A percentile compares a stretch with the other conserved stretches of the same genome.
phyloP scores from a whole-genome alignment of 2,797 vertebrate species.

The Rhabdophis nuchalis region DNA sequence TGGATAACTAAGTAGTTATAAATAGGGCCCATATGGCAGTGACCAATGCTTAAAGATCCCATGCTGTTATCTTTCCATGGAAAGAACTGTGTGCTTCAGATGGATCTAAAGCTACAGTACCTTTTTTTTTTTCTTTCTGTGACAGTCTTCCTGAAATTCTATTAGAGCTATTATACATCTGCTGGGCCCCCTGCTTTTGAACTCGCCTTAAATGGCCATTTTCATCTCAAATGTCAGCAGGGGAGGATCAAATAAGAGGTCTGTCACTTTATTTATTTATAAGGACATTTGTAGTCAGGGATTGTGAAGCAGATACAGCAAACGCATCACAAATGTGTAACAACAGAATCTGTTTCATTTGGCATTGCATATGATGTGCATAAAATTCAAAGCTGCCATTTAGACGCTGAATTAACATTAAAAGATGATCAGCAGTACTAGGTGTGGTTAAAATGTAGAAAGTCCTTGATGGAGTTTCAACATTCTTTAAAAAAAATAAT shows the following conservation, averaged over 20 bases:
- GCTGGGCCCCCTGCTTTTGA: not conserved
- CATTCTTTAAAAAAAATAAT: not conserved
- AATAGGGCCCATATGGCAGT: not conserved
- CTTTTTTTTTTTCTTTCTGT: not conserved
- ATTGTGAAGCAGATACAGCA: not conserved
- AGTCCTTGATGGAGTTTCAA: not conserved
- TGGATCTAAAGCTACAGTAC: not conserved
- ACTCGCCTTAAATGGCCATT: not conserved
- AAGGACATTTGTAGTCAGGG: not conserved
- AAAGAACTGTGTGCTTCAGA: not conserved
- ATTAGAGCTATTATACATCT: not conserved
- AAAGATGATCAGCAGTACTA: not conserved
- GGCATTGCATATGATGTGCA: not conserved
- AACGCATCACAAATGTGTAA: not conserved
- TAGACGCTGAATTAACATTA: not conserved
- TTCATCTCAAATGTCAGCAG: not conserved
- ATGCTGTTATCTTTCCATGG: not conserved
- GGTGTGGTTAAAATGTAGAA: not conserved
- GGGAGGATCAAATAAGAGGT: not conserved
- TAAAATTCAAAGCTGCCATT: not conserved
- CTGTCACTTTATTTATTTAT: not conserved
- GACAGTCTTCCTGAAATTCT: not conserved
- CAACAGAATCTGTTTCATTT: not conserved
- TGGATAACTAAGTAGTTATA: conserved; percentile 9
- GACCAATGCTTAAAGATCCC: not conserved